These are phyloP conservation scores for Ylistrum balloti DNA, from an alignment of 1,140 invertebrate genomes.

Conservation along the genomic window DNA sequence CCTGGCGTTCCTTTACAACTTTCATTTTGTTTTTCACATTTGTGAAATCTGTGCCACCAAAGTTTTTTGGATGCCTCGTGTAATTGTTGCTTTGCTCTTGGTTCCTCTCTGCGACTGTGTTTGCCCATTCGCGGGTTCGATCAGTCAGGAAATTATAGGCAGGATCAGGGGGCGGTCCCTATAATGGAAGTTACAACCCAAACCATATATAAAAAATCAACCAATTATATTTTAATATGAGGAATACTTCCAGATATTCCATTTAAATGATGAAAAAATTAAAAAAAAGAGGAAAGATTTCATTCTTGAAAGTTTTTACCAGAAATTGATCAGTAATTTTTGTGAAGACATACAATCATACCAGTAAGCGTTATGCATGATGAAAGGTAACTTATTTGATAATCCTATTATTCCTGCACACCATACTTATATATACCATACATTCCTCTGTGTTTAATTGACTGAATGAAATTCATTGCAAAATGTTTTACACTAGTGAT, in stretches of 20 bases:
- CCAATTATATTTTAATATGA: neutral
- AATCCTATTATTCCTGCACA: no score
- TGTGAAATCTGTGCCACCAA: constrained; percentile 76
- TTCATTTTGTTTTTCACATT: constrained; percentile 77
- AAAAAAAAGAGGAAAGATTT: neutral
- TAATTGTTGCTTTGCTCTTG: constrained; percentile 55
- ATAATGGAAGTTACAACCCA: constrained; percentile 3
- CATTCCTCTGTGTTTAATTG: no score
- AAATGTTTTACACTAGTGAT: no score
- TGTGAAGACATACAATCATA: no score
- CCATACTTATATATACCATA: no score
- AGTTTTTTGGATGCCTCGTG: constrained; percentile 77
- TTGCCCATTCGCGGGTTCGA: constrained; percentile 66
- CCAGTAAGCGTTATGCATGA: no score
- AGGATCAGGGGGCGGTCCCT: constrained; percentile 79
- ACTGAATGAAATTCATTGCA: no score
- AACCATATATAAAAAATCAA: neutral
- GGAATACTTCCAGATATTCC: neutral
- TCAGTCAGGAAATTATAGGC: constrained; percentile 77
- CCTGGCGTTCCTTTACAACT: constrained; percentile 68
- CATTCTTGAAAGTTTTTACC: no score
- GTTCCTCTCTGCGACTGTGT: constrained; percentile 44
- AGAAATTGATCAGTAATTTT: no score
- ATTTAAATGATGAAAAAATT: neutral
- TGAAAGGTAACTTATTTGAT: no score